Evolutionary conservation across 2,797 vertebrate species (phyloP), one percentile per base, ranked within the genome.

Genomic region (Cyclopterus lumpus): DNA sequence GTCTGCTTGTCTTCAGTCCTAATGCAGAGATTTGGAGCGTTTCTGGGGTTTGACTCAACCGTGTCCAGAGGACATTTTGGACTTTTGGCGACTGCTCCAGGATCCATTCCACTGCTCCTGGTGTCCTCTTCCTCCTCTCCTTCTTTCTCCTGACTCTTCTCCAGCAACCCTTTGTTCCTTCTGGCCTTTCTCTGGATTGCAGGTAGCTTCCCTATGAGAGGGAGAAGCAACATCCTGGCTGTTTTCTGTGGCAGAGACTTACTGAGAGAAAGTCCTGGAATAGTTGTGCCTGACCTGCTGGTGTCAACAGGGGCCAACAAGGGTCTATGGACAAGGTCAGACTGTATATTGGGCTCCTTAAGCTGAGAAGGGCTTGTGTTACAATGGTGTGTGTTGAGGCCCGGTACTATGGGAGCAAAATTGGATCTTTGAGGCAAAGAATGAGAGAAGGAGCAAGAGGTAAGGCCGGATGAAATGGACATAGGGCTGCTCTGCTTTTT

Each of bases 201-300:
- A 75, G 96, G 93, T 22, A 89, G 88, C 87, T 97, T 95, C 46
- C 96, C 95, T 61, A 95, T 94, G 44, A 95, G 89, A 63, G 95
- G 93, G 44, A 96, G 83, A 70, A 80, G 81, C 68, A 92, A 38
- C 57, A 62, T 84, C 63, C 87, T 91, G n/a, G 67, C 71, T 81
- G 78, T 63, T 77, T 93, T 92, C 90, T 84, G 88, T 51, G 73
- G 79, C 16, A 57, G 28, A 51, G 71, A 44, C 63, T 91, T 85
- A 79, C 36, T 66, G 9, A 62, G 67, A 4, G 73, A 76, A 24
- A 53, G 38, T 61, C 32, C 77, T 63, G 78, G 40, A 59, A 51
- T 22, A 75, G 54, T 32, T 53, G 42, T 42, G 55, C 24, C 74
- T 74, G 86, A 67, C 71, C 89, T 88, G 91, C 28, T 72, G 22